Percentiles rank a stretch among this genome's conserved stretches.
Conservation (phyloP, 2,797 vertebrate species). For the Enteromius trimaculatus region DNA sequence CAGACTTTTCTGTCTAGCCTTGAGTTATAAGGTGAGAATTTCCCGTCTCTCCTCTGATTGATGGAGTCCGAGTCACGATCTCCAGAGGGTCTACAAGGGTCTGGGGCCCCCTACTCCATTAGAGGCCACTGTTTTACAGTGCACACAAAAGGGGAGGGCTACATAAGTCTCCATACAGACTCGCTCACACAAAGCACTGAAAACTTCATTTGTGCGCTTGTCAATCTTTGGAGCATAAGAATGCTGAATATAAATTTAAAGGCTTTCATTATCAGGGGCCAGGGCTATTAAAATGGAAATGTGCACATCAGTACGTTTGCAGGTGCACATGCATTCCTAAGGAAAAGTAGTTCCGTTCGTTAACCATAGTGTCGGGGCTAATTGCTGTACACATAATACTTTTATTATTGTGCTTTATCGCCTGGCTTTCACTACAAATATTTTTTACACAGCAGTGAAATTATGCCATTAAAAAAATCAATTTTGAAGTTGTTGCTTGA, state of each 20-base stretch:
- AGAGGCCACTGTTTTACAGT: slow-evolving; percentile 65
- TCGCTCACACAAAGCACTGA: neutral
- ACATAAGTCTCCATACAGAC: neutral
- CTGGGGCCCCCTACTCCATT: slow-evolving; percentile 45
- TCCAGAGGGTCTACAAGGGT: slow-evolving; percentile 54
- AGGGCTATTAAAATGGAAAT: neutral
- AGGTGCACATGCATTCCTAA: neutral
- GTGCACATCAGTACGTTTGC: neutral
- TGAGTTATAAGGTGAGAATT: slow-evolving; percentile 65
- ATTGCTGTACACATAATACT: neutral
- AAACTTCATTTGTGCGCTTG: neutral
- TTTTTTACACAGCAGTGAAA: neutral
- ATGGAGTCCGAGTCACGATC: slow-evolving; percentile 57
- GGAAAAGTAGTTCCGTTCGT: neutral
- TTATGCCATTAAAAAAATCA: neutral
- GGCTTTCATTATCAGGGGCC: neutral
- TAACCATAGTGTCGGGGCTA: neutral
- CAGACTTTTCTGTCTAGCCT: slow-evolving; percentile 29
- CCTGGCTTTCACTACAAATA: no score
- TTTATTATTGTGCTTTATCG: neutral
- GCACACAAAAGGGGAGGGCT: neutral
- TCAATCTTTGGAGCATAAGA: neutral
- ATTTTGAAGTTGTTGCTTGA: neutral
- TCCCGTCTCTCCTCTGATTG: slow-evolving; percentile 62
- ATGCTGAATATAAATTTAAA: neutral